Conservation (phyloP, 2,113 vertebrate species). For the Gracilinanus agilis region DNA sequence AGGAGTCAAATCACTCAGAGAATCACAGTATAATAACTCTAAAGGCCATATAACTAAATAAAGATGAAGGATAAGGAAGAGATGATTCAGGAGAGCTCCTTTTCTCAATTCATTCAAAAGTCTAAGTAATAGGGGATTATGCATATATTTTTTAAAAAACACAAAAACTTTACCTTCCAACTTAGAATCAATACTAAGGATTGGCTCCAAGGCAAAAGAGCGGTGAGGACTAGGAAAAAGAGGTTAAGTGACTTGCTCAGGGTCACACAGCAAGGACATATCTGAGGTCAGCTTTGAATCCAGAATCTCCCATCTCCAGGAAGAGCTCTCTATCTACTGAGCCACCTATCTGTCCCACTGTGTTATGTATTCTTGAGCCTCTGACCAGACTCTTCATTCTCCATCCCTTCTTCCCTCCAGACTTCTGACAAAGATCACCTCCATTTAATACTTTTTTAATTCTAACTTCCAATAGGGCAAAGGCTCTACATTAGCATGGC, state of each 20-base stretch:
- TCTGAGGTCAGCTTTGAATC: too few species aligned
- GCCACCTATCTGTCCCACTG: too few species aligned
- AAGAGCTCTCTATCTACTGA: too few species aligned
- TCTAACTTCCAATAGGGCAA: slow-evolving; percentile 33
- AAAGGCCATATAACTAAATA: background rate
- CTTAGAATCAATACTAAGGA: too few species aligned
- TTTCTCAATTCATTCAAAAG: background rate
- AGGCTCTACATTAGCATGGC: background rate
- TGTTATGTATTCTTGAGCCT: slow-evolving; percentile 16
- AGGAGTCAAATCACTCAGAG: background rate
- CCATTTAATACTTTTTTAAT: background rate
- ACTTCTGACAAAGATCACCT: background rate
- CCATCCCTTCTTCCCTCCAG: background rate
- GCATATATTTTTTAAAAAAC: too few species aligned
- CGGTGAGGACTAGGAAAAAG: too few species aligned
- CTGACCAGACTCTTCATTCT: background rate
- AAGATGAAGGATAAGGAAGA: slow-evolving; percentile 23
- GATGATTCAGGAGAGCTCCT: background rate
- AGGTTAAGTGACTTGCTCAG: too few species aligned
- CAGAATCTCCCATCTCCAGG: too few species aligned
- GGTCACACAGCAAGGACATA: too few species aligned
- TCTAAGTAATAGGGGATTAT: background rate
- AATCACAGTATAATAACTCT: background rate
- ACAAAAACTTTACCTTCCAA: too few species aligned
- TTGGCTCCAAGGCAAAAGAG: too few species aligned